phyloP scores from a whole-genome alignment of 2,888 invertebrate genomes.

The Galerucella calmariensis region DNA sequence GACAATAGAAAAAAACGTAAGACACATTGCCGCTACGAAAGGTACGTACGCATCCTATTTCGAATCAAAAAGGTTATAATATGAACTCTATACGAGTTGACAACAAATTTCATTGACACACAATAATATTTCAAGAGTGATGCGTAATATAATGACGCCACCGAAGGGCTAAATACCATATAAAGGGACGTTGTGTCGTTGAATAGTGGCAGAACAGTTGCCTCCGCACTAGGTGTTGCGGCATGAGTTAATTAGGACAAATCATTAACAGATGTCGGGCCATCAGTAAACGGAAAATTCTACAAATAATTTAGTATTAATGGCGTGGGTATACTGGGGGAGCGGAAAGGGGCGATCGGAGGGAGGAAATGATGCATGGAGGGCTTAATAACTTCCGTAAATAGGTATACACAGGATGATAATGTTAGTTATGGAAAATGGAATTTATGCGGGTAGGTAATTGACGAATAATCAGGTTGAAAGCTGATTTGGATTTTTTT shows the following conservation, averaged over 20 bases:
- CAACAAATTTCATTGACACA: too few species aligned
- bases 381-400: slow-evolving; percentile 60
- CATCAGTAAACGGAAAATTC: slow-evolving; percentile 62
- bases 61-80: too few species aligned
- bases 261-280: slow-evolving; percentile 66
- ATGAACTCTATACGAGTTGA: too few species aligned
- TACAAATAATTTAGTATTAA: slow-evolving; percentile 65
- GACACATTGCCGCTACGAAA: too few species aligned
- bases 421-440: slow-evolving; percentile 35
- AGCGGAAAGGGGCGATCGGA: slow-evolving; percentile 57
- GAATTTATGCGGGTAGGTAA: slow-evolving; percentile 9
- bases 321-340: slow-evolving; percentile 48
- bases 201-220: slow-evolving; percentile 16
- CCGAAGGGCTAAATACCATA: slow-evolving; percentile 11
- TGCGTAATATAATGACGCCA: too few species aligned
- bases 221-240: slow-evolving; percentile 42
- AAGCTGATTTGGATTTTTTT: neutral
- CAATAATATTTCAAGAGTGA: too few species aligned
- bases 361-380: slow-evolving; percentile 63
- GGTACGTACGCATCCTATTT: too few species aligned
- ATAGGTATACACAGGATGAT: slow-evolving; percentile 39
- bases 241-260: slow-evolving; percentile 65
- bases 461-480: slow-evolving; percentile 6
- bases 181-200: slow-evolving; percentile 20
- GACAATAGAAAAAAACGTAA: too few species aligned